Base-by-base conservation (phyloP, 1,140 invertebrate species). In the Anastatus disparis region DNA sequence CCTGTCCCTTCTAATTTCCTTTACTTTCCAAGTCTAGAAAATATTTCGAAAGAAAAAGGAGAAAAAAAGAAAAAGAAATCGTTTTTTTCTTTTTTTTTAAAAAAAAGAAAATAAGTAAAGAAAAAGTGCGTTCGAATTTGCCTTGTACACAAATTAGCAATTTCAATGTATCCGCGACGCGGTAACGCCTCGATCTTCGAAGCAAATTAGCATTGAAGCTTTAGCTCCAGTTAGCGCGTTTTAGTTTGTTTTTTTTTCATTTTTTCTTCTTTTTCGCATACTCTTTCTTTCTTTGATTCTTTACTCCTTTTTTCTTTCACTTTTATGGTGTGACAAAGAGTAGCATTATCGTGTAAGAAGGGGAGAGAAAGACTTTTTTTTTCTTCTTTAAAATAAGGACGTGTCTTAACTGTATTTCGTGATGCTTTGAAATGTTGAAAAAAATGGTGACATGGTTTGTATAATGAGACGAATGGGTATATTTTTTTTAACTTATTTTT, bases 71-170 rank as follows among this genome's bases (percentile, higher is more conserved):
- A n/a, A n/a, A n/a, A n/a, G n/a, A n/a, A n/a, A n/a, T n/a, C n/a
- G n/a, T n/a, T n/a, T n/a, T n/a, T n/a, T n/a, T n/a, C n/a, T n/a
- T n/a, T n/a, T n/a, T n/a, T n/a, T n/a, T n/a, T n/a, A n/a, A n/a
- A n/a, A n/a, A n/a, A n/a, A n/a, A n/a, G n/a, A n/a, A n/a, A n/a
- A n/a, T n/a, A n/a, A n/a, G n/a, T n/a, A n/a, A n/a, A n/a, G n/a
- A n/a, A n/a, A 35, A 52, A 22, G 10, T 38, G 20, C 42, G 22
- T 15, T n/a, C 13, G 27, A 64, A 64, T 38, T 64, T 52, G 70
- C 75, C 76, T 77, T 77, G 77, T 77, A 76, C 56, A 55, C n/a
- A 70, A 79, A 82, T 82, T 80, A 82, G 81, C 81, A 82, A 82
- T 82, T 82, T 80, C 81, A 81, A 82, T 82, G 73, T 35, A n/a